phyloP scores from a whole-genome alignment of 2,888 invertebrate species.

The Drosophila planitibia region DNA sequence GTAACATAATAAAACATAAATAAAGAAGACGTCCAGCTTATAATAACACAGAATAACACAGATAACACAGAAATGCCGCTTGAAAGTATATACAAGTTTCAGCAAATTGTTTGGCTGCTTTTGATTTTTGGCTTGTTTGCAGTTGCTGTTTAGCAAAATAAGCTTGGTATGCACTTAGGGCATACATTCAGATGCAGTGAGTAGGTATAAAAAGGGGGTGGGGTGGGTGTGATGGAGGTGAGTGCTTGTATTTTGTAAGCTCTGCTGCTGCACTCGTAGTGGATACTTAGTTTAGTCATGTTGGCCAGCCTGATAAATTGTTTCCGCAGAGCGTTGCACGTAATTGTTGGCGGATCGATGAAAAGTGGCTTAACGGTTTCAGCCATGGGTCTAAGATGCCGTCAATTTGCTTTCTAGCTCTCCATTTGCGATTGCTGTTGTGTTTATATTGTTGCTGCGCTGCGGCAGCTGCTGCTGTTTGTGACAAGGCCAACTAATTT shows the following conservation, averaged over 20 bases:
- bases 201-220: not conserved
- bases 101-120: constrained; percentile 10
- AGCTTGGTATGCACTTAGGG: constrained; percentile 75
- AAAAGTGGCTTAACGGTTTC: constrained; percentile 72
- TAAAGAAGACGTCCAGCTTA: not conserved
- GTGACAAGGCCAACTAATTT: constrained; percentile 79
- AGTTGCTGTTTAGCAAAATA: constrained; percentile 67
- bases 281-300: constrained; percentile 60
- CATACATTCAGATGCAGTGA: constrained; percentile 55
- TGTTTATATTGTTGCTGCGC: constrained; percentile 12
- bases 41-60: not conserved
- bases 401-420: constrained; percentile 14
- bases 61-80: not conserved
- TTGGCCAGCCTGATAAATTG: constrained; percentile 78
- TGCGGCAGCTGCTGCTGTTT: constrained; percentile 34
- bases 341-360: constrained; percentile 76
- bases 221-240: not conserved
- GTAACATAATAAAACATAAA: not conserved
- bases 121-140: constrained; percentile 50
- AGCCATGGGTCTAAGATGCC: constrained; percentile 32
- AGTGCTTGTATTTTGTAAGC: not conserved
- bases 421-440: constrained; percentile 29
- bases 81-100: constrained; percentile 44
- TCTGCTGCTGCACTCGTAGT: constrained; percentile 24
- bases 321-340: constrained; percentile 75